A percentile compares a stretch with the other conserved stretches of the same genome.
Evolutionary conservation across 2,797 vertebrate species (phyloP).

Genomic region (Phoebastria nigripes): DNA sequence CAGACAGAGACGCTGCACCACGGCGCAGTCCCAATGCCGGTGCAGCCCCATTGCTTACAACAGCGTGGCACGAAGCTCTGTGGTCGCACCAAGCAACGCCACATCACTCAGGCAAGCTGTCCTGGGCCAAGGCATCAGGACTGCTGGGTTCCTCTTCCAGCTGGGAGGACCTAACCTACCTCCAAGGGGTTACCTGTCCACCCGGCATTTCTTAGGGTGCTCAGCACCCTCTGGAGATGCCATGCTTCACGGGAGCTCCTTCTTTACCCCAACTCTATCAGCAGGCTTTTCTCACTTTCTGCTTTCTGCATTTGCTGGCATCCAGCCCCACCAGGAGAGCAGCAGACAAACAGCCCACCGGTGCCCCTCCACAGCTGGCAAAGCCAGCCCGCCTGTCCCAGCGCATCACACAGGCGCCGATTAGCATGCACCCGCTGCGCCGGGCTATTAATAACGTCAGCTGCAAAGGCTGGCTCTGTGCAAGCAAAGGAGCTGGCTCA

Average conservation of each 20-base stretch:
- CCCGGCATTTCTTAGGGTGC: background rate
- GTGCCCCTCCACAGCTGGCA: background rate
- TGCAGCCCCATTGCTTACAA: fast-evolving
- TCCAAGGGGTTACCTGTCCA: background rate
- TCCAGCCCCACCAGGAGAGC: background rate
- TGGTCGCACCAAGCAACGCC: fast-evolving
- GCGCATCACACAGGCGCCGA: background rate
- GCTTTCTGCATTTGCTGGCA: background rate
- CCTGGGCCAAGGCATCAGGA: background rate
- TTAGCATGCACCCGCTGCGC: background rate
- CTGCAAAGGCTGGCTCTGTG: background rate
- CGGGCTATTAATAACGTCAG: background rate
- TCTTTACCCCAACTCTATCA: background rate
- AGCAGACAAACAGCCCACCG: background rate
- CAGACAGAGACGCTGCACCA: background rate
- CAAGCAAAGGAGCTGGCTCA: background rate
- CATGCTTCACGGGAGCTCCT: background rate
- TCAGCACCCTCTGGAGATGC: background rate
- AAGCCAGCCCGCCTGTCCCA: background rate
- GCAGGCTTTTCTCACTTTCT: background rate
- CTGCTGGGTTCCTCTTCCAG: background rate
- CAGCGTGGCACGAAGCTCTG: fast-evolving
- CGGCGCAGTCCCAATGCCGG: fast-evolving
- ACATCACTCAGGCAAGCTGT: background rate
- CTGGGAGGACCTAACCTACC: background rate